phyloP scores from a whole-genome alignment of 2,888 invertebrate genomes.

The Melikaiella ostensackeni region DNA sequence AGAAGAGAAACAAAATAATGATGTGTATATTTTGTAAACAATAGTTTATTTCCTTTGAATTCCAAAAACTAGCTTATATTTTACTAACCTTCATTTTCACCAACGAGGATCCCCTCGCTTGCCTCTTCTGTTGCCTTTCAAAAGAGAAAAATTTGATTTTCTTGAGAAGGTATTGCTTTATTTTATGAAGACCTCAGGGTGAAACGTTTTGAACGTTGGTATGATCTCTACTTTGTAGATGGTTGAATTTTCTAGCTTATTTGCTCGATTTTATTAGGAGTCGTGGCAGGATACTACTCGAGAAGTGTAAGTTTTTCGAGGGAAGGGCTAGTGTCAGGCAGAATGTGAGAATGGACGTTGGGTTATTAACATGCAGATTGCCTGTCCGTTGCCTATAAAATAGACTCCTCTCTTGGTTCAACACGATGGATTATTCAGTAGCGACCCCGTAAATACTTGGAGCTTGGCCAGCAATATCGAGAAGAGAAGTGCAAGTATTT shows the following conservation, averaged over 20 bases:
- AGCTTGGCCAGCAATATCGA: conserved; percentile 50
- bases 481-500: conserved; percentile 26
- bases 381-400: conserved; percentile 62
- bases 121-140: neutral
- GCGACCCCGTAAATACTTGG: conserved; percentile 56
- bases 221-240: too few species aligned
- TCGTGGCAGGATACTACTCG: neutral
- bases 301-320: neutral
- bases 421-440: conserved; percentile 58
- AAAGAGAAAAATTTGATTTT: neutral
- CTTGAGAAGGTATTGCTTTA: too few species aligned
- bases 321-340: conserved; percentile 41
- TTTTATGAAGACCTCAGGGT: too few species aligned
- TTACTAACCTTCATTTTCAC: too few species aligned
- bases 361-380: conserved; percentile 68
- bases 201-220: too few species aligned
- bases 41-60: too few species aligned
- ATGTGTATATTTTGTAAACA: too few species aligned
- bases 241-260: too few species aligned
- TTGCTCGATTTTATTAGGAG: neutral
- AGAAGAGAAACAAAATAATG: too few species aligned
- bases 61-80: too few species aligned
- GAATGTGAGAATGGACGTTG: conserved; percentile 49
- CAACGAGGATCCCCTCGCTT: too few species aligned
- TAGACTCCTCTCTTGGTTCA: conserved; percentile 44